Evolutionary conservation across 2,797 vertebrate genomes (phyloP).

Genomic region (Melanotaenia nigrans): DNA sequence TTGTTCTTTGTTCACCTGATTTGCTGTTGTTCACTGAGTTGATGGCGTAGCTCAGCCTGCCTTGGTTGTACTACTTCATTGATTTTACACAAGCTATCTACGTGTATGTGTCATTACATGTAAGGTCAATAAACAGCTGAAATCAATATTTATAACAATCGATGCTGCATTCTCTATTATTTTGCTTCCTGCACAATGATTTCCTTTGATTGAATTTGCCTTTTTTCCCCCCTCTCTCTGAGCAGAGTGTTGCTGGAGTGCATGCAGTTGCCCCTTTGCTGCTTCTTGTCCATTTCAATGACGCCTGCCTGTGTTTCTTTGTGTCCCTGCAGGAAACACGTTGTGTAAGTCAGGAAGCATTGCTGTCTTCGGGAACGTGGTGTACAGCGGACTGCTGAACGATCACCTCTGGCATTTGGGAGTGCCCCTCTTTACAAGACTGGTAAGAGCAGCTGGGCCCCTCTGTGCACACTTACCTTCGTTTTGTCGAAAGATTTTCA

Average conservation of each 20-base stretch:
- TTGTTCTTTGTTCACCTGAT: neutral
- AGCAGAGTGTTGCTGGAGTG: slow-evolving; percentile 18
- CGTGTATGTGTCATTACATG: slow-evolving; percentile 55
- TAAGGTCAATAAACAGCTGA: slow-evolving; percentile 66
- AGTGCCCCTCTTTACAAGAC: slow-evolving; percentile 82
- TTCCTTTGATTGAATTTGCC: slow-evolving; percentile 63
- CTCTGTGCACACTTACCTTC: slow-evolving; percentile 55
- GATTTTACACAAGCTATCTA: slow-evolving; percentile 46
- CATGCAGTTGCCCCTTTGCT: slow-evolving; percentile 21
- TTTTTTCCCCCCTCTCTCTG: neutral
- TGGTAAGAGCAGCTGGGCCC: slow-evolving; percentile 74
- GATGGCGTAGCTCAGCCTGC: slow-evolving; percentile 7
- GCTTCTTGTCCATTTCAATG: slow-evolving; percentile 57
- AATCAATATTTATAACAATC: slow-evolving; percentile 72
- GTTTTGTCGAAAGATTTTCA: slow-evolving; percentile 43
- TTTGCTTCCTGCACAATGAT: slow-evolving; percentile 63
- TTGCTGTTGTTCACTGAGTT: neutral
- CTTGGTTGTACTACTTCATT: slow-evolving; percentile 38
- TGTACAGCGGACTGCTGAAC: slow-evolving; percentile 79
- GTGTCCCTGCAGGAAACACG: slow-evolving; percentile 75
- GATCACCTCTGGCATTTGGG: slow-evolving; percentile 81
- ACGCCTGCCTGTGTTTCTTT: slow-evolving; percentile 54
- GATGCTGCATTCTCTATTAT: slow-evolving; percentile 64
- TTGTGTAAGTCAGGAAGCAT: slow-evolving; percentile 81
- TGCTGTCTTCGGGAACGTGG: slow-evolving; percentile 80